Percentiles rank a stretch among this genome's conserved stretches.
These are phyloP conservation scores for Apotomis betuletana DNA, from an alignment of 2,888 invertebrate species.

Conservation along the genomic window DNA sequence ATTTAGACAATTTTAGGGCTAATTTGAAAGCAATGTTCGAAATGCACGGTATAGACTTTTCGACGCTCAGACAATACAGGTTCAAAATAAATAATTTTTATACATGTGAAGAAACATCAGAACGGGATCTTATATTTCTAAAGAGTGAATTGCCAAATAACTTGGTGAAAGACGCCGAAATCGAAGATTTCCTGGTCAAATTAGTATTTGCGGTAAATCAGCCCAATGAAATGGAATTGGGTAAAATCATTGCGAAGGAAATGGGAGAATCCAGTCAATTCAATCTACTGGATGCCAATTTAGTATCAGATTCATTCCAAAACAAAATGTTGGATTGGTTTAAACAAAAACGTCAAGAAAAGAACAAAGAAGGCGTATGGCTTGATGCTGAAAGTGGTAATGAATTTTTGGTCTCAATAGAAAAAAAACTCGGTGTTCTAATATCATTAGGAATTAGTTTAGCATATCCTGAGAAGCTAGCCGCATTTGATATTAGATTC, in stretches of 20 bases:
- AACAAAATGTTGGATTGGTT: background rate
- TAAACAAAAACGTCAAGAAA: background rate
- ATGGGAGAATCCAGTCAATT: background rate
- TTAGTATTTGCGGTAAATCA: background rate
- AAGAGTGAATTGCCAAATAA: background rate
- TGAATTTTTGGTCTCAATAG: background rate
- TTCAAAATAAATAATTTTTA: background rate
- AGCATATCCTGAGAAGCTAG: background rate
- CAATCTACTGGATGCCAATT: background rate
- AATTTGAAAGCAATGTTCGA: background rate
- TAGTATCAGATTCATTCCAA: slow-evolving; percentile 3
- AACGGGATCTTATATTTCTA: background rate
- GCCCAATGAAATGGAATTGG: slow-evolving; percentile 1
- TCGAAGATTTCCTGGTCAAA: background rate
- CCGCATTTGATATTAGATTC: background rate
- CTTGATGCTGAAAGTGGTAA: background rate
- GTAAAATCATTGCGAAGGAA: background rate
- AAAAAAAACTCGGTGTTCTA: background rate
- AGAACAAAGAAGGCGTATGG: background rate
- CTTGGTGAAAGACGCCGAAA: background rate
- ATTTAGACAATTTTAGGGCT: background rate
- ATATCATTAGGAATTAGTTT: background rate
- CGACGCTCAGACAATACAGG: background rate
- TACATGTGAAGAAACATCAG: background rate
- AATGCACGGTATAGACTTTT: background rate